These are phyloP conservation scores for Tuberolachnus salignus DNA, from an alignment of 2,888 invertebrate species.

Conservation along the genomic window DNA sequence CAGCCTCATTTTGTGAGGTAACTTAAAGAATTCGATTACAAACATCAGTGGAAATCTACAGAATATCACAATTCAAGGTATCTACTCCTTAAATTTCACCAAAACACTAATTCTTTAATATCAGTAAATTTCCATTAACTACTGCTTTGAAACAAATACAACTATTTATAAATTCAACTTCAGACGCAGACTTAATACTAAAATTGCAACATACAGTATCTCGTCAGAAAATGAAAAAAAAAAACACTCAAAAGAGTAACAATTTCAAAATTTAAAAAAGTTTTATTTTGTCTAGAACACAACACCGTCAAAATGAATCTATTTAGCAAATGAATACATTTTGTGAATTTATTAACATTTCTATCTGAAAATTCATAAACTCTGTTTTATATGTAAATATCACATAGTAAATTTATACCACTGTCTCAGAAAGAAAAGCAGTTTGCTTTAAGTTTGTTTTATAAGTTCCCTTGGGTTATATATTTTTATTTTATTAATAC, in stretches of 20 bases:
- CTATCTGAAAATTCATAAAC: conserved; percentile 19
- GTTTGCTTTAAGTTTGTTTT: conserved; percentile 1
- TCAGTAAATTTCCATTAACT: no score
- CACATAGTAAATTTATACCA: background rate
- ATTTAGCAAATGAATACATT: no score
- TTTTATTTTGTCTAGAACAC: background rate
- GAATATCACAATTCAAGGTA: background rate
- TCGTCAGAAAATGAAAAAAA: background rate
- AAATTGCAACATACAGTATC: background rate
- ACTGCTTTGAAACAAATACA: conserved; percentile 1
- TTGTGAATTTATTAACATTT: conserved; percentile 11
- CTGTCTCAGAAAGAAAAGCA: background rate
- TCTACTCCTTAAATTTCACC: background rate
- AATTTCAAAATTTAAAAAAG: conserved; percentile 25
- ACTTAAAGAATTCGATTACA: no score
- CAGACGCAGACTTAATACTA: background rate
- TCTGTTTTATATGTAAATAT: conserved; percentile 8
- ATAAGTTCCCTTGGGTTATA: no score
- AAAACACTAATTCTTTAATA: background rate
- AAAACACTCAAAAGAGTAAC: background rate
- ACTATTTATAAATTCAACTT: background rate
- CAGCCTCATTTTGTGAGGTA: no score
- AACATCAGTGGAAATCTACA: no score
- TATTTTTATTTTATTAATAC: conserved; percentile 3
- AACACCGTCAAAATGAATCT: conserved; percentile 3